Percentiles rank a stretch among this genome's conserved stretches.
Conservation (phyloP, 1,140 invertebrate species). For the Hydropsyche tenuis region DNA sequence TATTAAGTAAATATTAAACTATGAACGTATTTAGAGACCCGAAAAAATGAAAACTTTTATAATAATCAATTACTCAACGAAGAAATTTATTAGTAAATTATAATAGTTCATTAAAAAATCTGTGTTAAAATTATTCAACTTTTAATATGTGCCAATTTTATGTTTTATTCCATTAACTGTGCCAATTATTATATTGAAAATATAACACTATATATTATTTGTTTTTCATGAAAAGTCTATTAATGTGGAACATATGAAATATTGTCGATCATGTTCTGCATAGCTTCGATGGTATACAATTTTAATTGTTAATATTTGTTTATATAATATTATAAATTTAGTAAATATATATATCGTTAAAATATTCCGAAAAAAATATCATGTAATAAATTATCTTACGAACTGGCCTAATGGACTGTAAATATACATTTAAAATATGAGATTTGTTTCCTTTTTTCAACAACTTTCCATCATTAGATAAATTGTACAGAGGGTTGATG, state of each 20-base stretch:
- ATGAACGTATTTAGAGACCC: not conserved
- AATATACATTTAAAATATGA: slow-evolving; percentile 29
- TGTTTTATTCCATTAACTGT: not conserved
- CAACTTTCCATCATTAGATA: slow-evolving; percentile 20
- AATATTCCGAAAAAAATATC: slow-evolving; percentile 19
- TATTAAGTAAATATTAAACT: not conserved
- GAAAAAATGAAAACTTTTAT: slow-evolving; percentile 16
- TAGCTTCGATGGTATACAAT: slow-evolving; percentile 18
- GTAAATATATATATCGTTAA: slow-evolving; percentile 29
- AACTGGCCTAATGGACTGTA: slow-evolving; percentile 30
- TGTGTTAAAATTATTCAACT: not conserved
- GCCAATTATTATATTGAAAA: not conserved
- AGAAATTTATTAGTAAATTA: not conserved
- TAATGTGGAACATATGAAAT: no score
- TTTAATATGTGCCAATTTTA: slow-evolving; percentile 1
- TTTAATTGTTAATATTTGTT: slow-evolving; percentile 15
- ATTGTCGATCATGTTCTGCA: slow-evolving; percentile 7
- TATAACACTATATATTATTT: not conserved
- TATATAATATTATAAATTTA: slow-evolving; percentile 23
- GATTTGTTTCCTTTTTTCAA: slow-evolving; percentile 12
- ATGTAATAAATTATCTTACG: slow-evolving; percentile 23
- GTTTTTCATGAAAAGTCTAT: no score
- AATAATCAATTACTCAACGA: slow-evolving; percentile 1
- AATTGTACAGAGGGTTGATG: slow-evolving; percentile 30
- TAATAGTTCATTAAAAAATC: not conserved